Conservation (phyloP, 2,888 invertebrate genomes). For the Cyclophora albipunctata region DNA sequence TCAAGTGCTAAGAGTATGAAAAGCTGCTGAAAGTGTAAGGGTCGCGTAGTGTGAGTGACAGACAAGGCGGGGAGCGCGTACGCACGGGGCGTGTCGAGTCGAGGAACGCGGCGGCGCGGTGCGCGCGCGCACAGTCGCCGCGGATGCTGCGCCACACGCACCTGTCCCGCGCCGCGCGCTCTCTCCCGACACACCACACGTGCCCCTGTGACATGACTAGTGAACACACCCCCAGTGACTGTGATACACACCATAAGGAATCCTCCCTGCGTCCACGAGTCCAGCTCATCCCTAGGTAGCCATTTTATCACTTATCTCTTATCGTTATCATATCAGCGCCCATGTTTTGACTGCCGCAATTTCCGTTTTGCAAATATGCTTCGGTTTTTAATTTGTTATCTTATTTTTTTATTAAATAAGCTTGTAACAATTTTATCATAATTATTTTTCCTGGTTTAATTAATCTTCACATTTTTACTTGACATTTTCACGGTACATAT, state of each 20-base stretch:
- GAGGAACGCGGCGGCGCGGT: constrained; percentile 8
- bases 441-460: too few relatives aligned
- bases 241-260: constrained; percentile 37
- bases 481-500: too few relatives aligned
- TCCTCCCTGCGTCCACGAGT: constrained; percentile 33
- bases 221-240: constrained; percentile 49
- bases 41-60: constrained; percentile 42
- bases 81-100: constrained; percentile 51
- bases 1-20: constrained; percentile 10
- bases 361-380: constrained; percentile 47
- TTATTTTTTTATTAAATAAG: background rate
- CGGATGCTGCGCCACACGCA: constrained; percentile 67
- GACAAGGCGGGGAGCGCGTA: constrained; percentile 49
- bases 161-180: constrained; percentile 38
- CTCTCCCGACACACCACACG: constrained; percentile 25
- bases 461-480: too few relatives aligned
- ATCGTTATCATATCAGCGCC: constrained; percentile 44
- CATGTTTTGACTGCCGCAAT: constrained; percentile 51
- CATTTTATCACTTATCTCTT: constrained; percentile 32
- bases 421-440: too few relatives aligned
- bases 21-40: constrained; percentile 44
- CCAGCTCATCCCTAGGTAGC: constrained; percentile 60
- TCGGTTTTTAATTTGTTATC: background rate
- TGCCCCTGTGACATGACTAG: constrained; percentile 48
- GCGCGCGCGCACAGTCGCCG: constrained; percentile 47